Base-by-base conservation (phyloP, 1,140 invertebrate species). In the Choristoneura fumiferana region DNA sequence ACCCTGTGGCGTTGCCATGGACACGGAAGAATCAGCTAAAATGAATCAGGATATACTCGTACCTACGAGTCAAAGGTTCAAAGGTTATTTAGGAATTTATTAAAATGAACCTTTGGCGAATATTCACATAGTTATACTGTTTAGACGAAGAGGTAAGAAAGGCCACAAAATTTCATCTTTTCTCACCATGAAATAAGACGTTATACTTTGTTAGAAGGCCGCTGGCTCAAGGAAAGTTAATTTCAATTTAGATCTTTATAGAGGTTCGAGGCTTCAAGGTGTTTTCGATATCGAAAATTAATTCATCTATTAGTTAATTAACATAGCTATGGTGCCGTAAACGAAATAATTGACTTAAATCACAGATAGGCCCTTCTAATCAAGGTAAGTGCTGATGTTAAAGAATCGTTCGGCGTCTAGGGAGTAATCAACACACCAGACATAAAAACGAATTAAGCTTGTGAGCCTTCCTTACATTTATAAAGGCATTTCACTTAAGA, bases 1-100 rank as follows among this genome's bases (percentile, higher is more conserved):
- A 43, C 13, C 37, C 58, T 54, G 54, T 13, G 49, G 39, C 53
- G 63, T 67, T 63, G 59, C 39, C 64, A 70, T 66, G 64, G 54
- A 53, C 53, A 67, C 64, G 35, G 39, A 43, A 43, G 12, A 29
- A 53, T 34, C 45, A 53, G n/a, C 17, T 34, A 53, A 22, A 14
- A 14, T 5, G 45, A 6, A 29, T 6, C 22, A 2, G 22, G n/a
- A n/a, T n/a, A n/a, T n/a, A n/a, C n/a, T n/a, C n/a, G 2, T 29
- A 29, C 22, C 22, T 29, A 6, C 22, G 6, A 3, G 22, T 29
- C 22, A 29, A 29, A 29, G 22, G 22, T 29, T 29, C 22, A 3
- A 3, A 3, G 2, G 2, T 29, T 29, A 29, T 29, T 29, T 29
- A 29, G 22, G 22, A 2, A 6, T 29, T 29, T 29, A 29, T 2